Evolutionary conservation across 2,797 vertebrate species (phyloP).

Genomic region (Nannoperca obscura): DNA sequence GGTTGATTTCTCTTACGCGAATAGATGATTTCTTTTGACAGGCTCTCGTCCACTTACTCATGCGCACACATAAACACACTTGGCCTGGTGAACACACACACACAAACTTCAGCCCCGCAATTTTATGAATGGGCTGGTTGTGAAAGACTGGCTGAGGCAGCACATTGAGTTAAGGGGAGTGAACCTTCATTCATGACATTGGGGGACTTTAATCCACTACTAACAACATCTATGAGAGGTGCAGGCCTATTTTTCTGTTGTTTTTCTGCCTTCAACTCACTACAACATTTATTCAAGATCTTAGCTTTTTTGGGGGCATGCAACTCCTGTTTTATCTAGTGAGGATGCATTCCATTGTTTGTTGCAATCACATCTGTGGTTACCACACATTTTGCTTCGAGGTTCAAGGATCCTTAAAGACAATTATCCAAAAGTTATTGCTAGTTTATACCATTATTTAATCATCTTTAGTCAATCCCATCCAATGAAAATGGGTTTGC

Average conservation of each 20-base stretch:
- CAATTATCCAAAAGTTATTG: neutral
- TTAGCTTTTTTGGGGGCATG: neutral
- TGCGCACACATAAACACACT: slow-evolving; percentile 49
- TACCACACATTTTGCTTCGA: neutral
- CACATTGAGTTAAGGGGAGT: slow-evolving; percentile 80
- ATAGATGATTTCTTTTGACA: slow-evolving; percentile 64
- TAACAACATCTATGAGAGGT: slow-evolving; percentile 54
- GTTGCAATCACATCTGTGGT: neutral
- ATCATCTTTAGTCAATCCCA: slow-evolving; percentile 24
- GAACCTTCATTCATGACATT: slow-evolving; percentile 83
- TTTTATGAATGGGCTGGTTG: slow-evolving; percentile 90
- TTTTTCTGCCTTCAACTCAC: slow-evolving; percentile 1
- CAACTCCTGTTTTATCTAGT: neutral
- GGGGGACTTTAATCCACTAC: slow-evolving; percentile 45
- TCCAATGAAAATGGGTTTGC: slow-evolving; percentile 40
- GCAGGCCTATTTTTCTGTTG: slow-evolving; percentile 19
- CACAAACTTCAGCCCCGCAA: slow-evolving; percentile 66
- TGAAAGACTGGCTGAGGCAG: slow-evolving; percentile 86
- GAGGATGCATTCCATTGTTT: neutral
- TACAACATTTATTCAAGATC: neutral
- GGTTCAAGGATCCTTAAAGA: neutral
- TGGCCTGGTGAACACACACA: slow-evolving; percentile 41
- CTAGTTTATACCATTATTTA: slow-evolving; percentile 17
- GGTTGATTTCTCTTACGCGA: slow-evolving; percentile 54
- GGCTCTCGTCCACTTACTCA: slow-evolving; percentile 45